Conservation (phyloP, 2,113 vertebrate genomes). For the Urocolius indicus region DNA sequence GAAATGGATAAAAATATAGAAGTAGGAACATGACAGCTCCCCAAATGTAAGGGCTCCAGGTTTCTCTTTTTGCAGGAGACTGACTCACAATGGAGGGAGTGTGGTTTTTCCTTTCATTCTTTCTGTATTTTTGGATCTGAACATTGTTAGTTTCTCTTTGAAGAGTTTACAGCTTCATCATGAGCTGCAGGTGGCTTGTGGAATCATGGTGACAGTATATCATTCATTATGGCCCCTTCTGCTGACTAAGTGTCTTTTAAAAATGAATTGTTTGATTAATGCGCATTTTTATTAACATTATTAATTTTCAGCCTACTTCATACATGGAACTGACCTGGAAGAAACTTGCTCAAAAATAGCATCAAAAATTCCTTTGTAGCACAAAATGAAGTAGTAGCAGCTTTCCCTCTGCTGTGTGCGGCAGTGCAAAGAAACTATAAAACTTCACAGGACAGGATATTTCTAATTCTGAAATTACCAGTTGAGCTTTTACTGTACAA, state of each 20-base stretch:
- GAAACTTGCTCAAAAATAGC: not conserved
- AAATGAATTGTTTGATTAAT: conserved; percentile 47
- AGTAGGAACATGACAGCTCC: not conserved
- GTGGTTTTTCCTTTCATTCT: not conserved
- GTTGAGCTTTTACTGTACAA: not conserved
- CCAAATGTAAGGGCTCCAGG: not conserved
- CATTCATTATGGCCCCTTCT: conserved; percentile 46
- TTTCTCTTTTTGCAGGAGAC: conserved; percentile 5
- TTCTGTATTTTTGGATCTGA: conserved; percentile 44
- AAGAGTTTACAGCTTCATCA: conserved; percentile 30
- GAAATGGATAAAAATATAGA: not conserved
- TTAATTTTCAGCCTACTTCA: conserved; percentile 7
- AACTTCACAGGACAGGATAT: not conserved
- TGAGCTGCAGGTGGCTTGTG: conserved; percentile 54
- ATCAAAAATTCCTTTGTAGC: conserved; percentile 1
- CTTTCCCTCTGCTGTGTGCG: not conserved
- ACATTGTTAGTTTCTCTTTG: conserved; percentile 36
- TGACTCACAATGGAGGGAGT: conserved; percentile 33
- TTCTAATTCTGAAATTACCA: conserved; percentile 2
- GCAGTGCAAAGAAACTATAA: not conserved
- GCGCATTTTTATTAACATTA: not conserved
- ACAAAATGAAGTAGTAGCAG: not conserved
- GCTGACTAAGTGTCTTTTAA: conserved; percentile 19
- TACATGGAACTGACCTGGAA: not conserved
- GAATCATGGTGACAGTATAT: conserved; percentile 1